A percentile compares a stretch with the other conserved stretches of the same genome.
Evolutionary conservation across 2,888 invertebrate genomes (phyloP).

Genomic region (Horisme vitalbata): DNA sequence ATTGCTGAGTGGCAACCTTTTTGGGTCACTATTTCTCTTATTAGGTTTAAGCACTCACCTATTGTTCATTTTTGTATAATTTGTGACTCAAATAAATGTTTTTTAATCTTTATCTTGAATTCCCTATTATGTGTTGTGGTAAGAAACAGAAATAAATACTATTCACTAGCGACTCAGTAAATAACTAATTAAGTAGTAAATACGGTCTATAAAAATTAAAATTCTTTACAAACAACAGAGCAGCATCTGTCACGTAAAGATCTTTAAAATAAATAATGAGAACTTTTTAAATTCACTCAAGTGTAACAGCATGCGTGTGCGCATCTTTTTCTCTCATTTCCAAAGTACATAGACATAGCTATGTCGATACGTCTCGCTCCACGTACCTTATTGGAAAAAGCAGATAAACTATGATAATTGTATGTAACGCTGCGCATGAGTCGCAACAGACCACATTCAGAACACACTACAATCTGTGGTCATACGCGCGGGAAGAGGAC

Average conservation of each 20-base stretch:
- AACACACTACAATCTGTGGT: conserved; percentile 59
- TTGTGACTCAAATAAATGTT: too few relatives aligned
- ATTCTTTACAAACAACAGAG: conserved; percentile 16
- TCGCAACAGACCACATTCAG: conserved; percentile 49
- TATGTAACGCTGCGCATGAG: conserved; percentile 55
- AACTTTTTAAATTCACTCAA: conserved; percentile 74
- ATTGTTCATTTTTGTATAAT: too few relatives aligned
- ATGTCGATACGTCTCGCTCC: conserved; percentile 73
- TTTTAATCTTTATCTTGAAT: too few relatives aligned
- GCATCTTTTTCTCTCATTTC: conserved; percentile 67
- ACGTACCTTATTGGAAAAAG: conserved; percentile 76
- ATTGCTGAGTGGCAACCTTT: too few relatives aligned
- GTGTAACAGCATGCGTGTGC: conserved; percentile 66
- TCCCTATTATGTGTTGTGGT: too few relatives aligned
- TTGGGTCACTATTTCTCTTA: too few relatives aligned
- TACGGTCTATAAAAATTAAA: conserved; percentile 15
- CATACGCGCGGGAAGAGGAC: conserved; percentile 51
- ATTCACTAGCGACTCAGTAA: too few relatives aligned
- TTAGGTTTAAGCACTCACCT: too few relatives aligned
- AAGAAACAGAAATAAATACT: too few relatives aligned
- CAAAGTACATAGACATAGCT: conserved; percentile 58
- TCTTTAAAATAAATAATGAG: conserved; percentile 45
- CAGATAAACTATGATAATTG: conserved; percentile 79
- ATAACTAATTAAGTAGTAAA: conserved; percentile 7
- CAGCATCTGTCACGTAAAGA: conserved; percentile 34